A percentile compares a stretch with the other conserved stretches of the same genome.
Evolutionary conservation across 2,888 invertebrate species (phyloP).

Genomic region (Callyntrura sp.): DNA sequence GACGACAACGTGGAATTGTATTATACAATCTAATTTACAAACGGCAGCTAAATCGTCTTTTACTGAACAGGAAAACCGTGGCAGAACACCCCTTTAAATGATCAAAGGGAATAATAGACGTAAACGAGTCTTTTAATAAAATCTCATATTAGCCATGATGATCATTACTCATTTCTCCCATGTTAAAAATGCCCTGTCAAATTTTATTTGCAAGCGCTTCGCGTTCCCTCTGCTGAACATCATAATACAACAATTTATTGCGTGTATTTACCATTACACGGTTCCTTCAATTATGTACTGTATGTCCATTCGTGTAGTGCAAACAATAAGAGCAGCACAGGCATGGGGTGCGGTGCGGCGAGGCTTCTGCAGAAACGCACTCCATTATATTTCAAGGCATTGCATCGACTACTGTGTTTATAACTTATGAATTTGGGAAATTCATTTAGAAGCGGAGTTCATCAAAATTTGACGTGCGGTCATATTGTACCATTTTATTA

Average conservation of each 20-base stretch:
- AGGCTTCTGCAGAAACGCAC: no score
- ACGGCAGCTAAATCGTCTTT: constrained; percentile 40
- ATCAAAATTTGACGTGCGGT: neutral
- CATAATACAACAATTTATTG: neutral
- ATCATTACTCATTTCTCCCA: constrained; percentile 76
- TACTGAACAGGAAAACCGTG: constrained; percentile 61
- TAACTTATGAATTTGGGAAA: neutral
- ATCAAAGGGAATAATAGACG: constrained; percentile 54
- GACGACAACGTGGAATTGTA: constrained; percentile 26
- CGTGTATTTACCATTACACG: neutral
- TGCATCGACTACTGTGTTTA: constrained; percentile 11
- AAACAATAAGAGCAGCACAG: neutral
- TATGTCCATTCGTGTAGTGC: neutral
- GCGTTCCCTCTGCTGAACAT: constrained; percentile 18
- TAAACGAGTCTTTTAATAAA: constrained; percentile 76
- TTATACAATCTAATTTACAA: constrained; percentile 31
- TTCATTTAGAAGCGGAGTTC: neutral
- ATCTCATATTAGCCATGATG: constrained; percentile 75
- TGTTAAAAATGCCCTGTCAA: constrained; percentile 72
- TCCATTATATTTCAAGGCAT: neutral
- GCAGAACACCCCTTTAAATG: constrained; percentile 67
- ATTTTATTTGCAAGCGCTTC: constrained; percentile 70
- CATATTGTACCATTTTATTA: no score
- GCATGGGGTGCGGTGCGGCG: neutral
- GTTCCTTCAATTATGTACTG: constrained; percentile 6